Evolutionary conservation across 2,888 invertebrate species (phyloP).

Genomic region (Drosophila buzzatii): DNA sequence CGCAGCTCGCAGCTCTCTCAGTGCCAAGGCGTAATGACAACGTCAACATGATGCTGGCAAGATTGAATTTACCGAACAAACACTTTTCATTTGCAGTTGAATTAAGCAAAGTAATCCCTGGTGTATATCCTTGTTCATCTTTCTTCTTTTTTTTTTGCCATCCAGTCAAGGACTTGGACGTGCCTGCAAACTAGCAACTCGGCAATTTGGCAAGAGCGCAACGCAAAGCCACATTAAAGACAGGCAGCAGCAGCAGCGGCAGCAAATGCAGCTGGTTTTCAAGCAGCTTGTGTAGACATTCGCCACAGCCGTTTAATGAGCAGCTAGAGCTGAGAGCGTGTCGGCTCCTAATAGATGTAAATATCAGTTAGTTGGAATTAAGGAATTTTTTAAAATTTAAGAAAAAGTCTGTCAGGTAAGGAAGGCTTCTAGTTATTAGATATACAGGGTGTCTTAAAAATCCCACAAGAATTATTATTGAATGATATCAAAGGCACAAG

Average conservation of each 20-base stretch:
- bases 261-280: slow-evolving; percentile 15
- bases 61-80: slow-evolving; percentile 80
- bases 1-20: neutral
- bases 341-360: neutral
- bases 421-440: neutral
- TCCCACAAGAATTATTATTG: too few species aligned
- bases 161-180: slow-evolving; percentile 23
- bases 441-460: too few species aligned
- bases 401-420: too few species aligned
- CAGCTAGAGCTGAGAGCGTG: neutral
- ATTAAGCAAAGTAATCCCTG: slow-evolving; percentile 79
- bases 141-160: neutral
- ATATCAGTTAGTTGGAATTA: neutral
- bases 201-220: slow-evolving; percentile 35
- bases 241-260: slow-evolving; percentile 2
- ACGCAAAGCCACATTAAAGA: slow-evolving; percentile 38
- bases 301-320: slow-evolving; percentile 23
- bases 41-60: slow-evolving; percentile 71
- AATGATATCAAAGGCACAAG: too few species aligned
- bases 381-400: neutral
- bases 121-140: slow-evolving; percentile 57
- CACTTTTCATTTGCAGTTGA: slow-evolving; percentile 81
- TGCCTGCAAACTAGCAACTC: slow-evolving; percentile 44
- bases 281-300: neutral
- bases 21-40: slow-evolving; percentile 67